These are phyloP conservation scores for Penaeus indicus DNA, from an alignment of 1,140 invertebrate genomes.

Conservation along the genomic window DNA sequence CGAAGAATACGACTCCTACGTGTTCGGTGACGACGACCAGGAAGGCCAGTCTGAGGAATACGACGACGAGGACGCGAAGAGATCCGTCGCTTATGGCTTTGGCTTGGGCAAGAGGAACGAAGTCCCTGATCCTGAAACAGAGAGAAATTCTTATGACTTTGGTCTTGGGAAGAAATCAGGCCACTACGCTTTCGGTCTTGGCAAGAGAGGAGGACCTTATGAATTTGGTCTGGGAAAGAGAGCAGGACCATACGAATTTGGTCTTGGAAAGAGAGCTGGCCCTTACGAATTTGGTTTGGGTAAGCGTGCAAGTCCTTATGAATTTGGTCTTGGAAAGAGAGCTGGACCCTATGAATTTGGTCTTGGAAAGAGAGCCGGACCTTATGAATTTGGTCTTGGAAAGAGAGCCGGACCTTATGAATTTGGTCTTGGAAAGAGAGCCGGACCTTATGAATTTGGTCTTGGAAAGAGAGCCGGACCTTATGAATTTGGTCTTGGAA, in stretches of 20 bases:
- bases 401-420: not conserved
- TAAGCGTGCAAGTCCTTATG: not conserved
- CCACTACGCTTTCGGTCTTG: conserved; percentile 16
- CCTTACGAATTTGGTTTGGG: conserved; percentile 40
- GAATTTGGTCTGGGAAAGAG: conserved; percentile 49
- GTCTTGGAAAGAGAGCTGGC: conserved; percentile 31
- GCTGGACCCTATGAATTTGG: conserved; percentile 48
- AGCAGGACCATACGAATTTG: conserved; percentile 41
- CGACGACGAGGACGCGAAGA: conserved; percentile 34
- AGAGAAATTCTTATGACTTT: not conserved
- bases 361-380: conserved; percentile 44
- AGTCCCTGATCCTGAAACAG: too few species aligned
- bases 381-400: conserved; percentile 45
- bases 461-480: too few species aligned
- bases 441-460: too few species aligned
- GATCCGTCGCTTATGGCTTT: conserved; percentile 6
- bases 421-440: too few species aligned
- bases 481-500: too few species aligned
- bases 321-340: conserved; percentile 27
- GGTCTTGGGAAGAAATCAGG: not conserved
- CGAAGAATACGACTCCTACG: not conserved
- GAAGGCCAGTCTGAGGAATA: conserved; percentile 15
- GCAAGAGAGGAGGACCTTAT: conserved; percentile 16
- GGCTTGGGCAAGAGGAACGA: conserved; percentile 36
- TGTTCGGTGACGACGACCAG: not conserved